These are phyloP conservation scores for Ochotona curzoniae DNA, from an alignment of 2,113 vertebrate genomes.

Conservation along the genomic window DNA sequence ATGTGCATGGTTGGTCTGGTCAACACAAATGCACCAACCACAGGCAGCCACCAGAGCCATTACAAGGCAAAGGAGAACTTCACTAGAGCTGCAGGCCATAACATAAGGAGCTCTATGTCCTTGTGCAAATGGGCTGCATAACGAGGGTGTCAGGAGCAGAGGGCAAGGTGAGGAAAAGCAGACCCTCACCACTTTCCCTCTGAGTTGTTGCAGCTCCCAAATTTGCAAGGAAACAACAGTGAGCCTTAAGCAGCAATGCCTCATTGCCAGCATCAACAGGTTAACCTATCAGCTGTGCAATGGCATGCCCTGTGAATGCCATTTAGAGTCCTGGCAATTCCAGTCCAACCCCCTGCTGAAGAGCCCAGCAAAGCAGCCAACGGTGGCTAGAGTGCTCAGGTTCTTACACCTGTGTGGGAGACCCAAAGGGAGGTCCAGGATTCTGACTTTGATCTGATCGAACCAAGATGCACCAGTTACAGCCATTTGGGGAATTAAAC, in stretches of 20 bases:
- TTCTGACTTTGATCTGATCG: no score
- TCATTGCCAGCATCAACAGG: no score
- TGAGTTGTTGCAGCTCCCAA: neutral
- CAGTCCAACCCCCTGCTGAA: no score
- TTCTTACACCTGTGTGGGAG: no score
- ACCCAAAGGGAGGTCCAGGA: no score
- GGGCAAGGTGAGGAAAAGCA: fast-evolving
- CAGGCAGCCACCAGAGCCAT: neutral
- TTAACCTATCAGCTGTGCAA: no score
- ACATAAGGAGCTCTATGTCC: neutral
- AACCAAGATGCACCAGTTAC: no score
- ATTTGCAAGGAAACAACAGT: neutral
- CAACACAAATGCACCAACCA: neutral
- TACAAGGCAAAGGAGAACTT: neutral
- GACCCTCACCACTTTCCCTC: neutral
- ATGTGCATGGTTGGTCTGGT: neutral
- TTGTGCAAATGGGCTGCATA: neutral
- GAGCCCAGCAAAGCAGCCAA: no score
- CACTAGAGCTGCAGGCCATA: fast-evolving
- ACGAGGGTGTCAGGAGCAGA: neutral
- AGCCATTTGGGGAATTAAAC: no score
- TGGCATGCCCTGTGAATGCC: no score
- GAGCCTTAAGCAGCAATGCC: neutral
- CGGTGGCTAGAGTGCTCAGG: no score
- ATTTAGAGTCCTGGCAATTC: no score